Evolutionary conservation across 2,888 invertebrate species (phyloP), one percentile per base, ranked within the genome.

Genomic region (Apodemia duryi): DNA sequence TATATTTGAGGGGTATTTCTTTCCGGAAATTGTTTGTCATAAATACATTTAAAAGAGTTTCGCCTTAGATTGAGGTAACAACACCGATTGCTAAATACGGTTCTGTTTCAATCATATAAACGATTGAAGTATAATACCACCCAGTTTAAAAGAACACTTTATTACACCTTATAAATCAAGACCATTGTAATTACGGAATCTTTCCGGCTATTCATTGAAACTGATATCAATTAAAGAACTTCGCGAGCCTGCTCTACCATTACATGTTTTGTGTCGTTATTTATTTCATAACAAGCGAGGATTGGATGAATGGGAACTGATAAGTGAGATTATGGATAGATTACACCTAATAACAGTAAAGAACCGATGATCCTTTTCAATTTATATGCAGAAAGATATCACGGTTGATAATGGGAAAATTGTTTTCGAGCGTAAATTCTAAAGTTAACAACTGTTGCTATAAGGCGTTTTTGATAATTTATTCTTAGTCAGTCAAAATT

Each of bases 211-310:
- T 74, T 70, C 70, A 70, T 75, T 77, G 75, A 73, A 76, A 76
- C 69, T 71, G 77, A 76, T 82, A 83, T 83, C 83, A 83, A 83
- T 84, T 83, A 76, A 67, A 75, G 66, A 72, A 72, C 68, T 72
- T 70, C 72, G 63, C 69, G 71, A 71, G 71, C 73, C 61, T 60
- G 51, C 29, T 73, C 73, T 74, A 75, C 77, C 77, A 80, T 83
- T 81, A 82, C 71, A 68, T 71, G 74, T 74, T 75, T 73, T 75
- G 76, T 74, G 74, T 73, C 68, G 74, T 76, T 73, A 77, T 82
- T 80, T 76, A 80, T 79, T 77, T 75, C 72, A 67, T 72, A 66
- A 63, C 70, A 71, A 71, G 70, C 70, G 71, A 70, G 71, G 72
- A 75, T 70, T 70, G 68, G 72, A 74, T 75, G 70, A 73, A 72